Conservation (phyloP, 2,888 invertebrate genomes). For the Cephus pygmeus region DNA sequence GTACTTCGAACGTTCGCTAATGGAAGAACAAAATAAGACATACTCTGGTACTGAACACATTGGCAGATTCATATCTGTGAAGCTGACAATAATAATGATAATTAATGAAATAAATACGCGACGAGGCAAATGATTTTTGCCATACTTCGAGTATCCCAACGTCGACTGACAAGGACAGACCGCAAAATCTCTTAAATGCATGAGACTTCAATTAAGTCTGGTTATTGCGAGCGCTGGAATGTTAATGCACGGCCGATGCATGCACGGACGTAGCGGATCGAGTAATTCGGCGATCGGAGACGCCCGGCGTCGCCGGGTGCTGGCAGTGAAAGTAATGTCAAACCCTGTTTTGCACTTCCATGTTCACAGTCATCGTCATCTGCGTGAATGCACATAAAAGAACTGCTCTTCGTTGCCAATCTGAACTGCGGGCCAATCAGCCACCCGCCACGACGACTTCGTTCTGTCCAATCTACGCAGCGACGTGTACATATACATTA, state of each 20-base stretch:
- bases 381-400: constrained; percentile 65
- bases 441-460: constrained; percentile 62
- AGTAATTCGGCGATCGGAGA: constrained; percentile 14
- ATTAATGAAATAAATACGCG: not conserved
- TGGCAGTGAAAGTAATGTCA: constrained; percentile 40
- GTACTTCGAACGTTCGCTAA: constrained; percentile 10
- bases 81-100: not conserved
- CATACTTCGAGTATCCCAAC: not conserved
- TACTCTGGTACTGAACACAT: constrained; percentile 8
- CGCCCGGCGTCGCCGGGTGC: not conserved
- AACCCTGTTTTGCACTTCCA: constrained; percentile 62
- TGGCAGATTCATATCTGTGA: not conserved
- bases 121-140: not conserved
- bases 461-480: constrained; percentile 64
- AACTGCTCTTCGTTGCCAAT: constrained; percentile 63
- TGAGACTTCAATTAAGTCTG: constrained; percentile 5
- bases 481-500: constrained; percentile 55
- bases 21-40: constrained; percentile 14
- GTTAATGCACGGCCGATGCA: constrained; percentile 10
- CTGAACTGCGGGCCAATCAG: constrained; percentile 61
- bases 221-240: constrained; percentile 5
- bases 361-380: constrained; percentile 66
- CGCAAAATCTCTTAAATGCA: constrained; percentile 10
- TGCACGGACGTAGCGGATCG: constrained; percentile 14
- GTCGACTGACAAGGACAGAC: not conserved